Base-by-base conservation (phyloP, 92 coral and sea anemone genomes). In the Bergia puertoricense region DNA sequence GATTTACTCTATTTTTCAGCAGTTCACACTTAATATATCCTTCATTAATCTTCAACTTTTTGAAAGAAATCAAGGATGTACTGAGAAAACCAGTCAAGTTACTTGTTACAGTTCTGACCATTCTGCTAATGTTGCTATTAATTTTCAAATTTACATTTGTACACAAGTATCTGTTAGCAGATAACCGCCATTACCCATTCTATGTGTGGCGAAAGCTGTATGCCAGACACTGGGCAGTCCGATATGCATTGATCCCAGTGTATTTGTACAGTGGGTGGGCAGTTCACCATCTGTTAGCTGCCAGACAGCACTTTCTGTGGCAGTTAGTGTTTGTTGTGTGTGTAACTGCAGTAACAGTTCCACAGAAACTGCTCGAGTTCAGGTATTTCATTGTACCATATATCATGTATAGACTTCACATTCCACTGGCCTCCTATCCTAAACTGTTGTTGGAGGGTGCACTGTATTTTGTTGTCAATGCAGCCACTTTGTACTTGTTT, bases 101-200 rank as follows among this genome's bases (percentile, higher is more conserved):
- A 37, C 30, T 93, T 36, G 80, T 79, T 10, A 22, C 86, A 8
- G n/a, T 91, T 42, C 74, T 89, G 43, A 44, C 75, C 16, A 54
- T 89, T 5, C 54, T 91, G 0, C 3, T 87, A 67, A 85, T 93
- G 65, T 20, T 89, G 75, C 74, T 86, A 11, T 84, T 92, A 16
- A 81, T 97, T 77, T 88, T 89, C 54, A 90, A 93, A 75, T 94
- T 91, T 75, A 97, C 99, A 14, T 91, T 93, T 82, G 90, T 97
- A 14, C 99, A 97, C 88, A 86, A 91, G 15, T 97, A 97, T 82
- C 90, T 95, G 37, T 91, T 95, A 15, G 98, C 99, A 6, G 99
- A 97, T 80, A 97, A 97, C 89, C 97, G 99, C 39, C 99, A 97
- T 90, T 97, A 93, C 81, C 93, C 98, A 10, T 97, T 97, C 83